Base-by-base conservation (phyloP, 2,888 invertebrate species). In the Trichacis sp. region DNA sequence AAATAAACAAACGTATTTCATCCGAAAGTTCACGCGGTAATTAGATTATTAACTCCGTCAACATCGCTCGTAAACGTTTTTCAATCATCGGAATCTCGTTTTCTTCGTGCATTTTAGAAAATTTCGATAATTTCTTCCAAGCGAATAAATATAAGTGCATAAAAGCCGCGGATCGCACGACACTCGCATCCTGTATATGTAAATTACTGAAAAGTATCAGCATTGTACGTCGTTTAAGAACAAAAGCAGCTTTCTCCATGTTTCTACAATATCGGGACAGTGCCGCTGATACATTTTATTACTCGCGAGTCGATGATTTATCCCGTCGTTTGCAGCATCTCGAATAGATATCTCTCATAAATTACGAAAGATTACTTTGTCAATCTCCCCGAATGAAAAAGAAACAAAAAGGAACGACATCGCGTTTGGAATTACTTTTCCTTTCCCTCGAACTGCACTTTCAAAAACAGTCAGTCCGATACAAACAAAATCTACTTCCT, bases 201-300 rank as follows among this genome's bases (percentile, higher is more conserved):
- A 65, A 64, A 59, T 60, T 65, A 52, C 53, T 52, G 56, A 64
- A 60, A 64, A 60, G 56, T 52, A 65, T 65, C 55, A 46, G 8
- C 8, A 6, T 33, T n/a, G 33, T 48, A 65, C 53, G 57, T 64
- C 52, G 51, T 52, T 56, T 64, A 56, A 54, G 56, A 60, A 64
- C 64, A 64, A 60, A 64, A 64, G 64, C 64, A 47, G 54, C 64
- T 64, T 60, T 60, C 64, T 65, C 64, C 53, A 56, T 50, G 64
- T 57, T 49, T 53, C 45, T 30, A 50, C 48, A 50, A 36, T 57
- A 64, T 64, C 59, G 50, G 19, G 45, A 49, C 50, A 24, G 4
- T 24, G 12, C 52, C 47, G 59, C 47, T 52, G 60, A 56, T 64
- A 64, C 60, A 64, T 60, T 64, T 64, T 60, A 64, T 64, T 64